Percentiles rank a stretch among this genome's conserved stretches.
Evolutionary conservation across 2,797 vertebrate species (phyloP).

Genomic region (Notoglanidium macrostoma): DNA sequence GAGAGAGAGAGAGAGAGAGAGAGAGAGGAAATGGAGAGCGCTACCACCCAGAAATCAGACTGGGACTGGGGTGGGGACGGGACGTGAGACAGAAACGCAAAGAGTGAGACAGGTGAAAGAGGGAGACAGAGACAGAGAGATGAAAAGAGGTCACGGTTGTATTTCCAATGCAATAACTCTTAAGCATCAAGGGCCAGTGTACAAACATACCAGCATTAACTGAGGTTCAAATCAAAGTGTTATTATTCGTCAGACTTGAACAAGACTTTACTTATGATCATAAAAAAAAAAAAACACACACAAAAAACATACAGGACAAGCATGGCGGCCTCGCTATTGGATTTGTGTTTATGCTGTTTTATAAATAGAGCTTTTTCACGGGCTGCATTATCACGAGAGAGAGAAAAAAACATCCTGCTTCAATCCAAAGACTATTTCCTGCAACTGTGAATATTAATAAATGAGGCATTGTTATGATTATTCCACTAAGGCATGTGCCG

Average conservation of each 20-base stretch:
- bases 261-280: background rate
- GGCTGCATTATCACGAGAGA: conserved; percentile 17
- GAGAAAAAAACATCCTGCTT: conserved; percentile 75
- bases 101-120: background rate
- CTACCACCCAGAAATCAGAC: conserved; percentile 11
- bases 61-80: background rate
- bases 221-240: conserved; percentile 73
- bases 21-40: background rate
- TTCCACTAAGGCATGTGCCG: conserved; percentile 19
- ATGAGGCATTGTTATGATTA: conserved; percentile 71
- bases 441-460: conserved; percentile 94
- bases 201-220: conserved; percentile 96
- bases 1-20: background rate
- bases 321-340: conserved; percentile 10
- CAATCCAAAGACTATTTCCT: conserved; percentile 99
- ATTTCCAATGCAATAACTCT: conserved; percentile 95
- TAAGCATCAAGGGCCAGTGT: conserved; percentile 86
- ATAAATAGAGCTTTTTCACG: conserved; percentile 54
- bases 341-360: conserved; percentile 34
- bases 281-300: background rate
- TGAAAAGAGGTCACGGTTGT: conserved; percentile 54
- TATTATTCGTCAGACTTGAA: conserved; percentile 9
- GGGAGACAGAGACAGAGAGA: background rate
- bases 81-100: background rate
- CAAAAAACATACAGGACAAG: background rate